Evolutionary conservation across 2,797 vertebrate species (phyloP).

Genomic region (Yasuhikotakia modesta): DNA sequence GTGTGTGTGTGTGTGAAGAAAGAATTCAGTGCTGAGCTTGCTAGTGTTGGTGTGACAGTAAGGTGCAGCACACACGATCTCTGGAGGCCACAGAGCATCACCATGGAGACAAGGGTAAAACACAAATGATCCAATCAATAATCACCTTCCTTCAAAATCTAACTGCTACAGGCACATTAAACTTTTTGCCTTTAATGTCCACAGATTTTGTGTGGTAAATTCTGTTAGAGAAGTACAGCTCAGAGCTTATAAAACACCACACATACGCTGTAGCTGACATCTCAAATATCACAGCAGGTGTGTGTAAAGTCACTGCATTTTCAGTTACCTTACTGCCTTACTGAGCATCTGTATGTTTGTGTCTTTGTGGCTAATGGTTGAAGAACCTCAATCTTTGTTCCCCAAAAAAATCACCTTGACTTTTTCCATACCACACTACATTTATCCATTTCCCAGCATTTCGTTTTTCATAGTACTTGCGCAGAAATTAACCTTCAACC

Average conservation of each 20-base stretch:
- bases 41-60: constrained; percentile 58
- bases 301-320: neutral
- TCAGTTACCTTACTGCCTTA: neutral
- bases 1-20: too few relatives aligned
- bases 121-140: constrained; percentile 41
- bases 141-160: neutral
- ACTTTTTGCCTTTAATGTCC: neutral
- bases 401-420: constrained; percentile 17
- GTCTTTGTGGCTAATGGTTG: neutral
- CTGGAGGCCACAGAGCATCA: constrained; percentile 15
- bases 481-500: constrained; percentile 61
- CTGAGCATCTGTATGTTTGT: neutral
- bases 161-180: neutral
- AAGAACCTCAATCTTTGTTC: constrained; percentile 7
- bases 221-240: neutral
- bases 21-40: constrained; percentile 58
- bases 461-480: constrained; percentile 49
- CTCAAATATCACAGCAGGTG: neutral
- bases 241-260: constrained; percentile 6
- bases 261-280: neutral
- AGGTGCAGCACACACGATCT: constrained; percentile 47
- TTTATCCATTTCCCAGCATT: constrained; percentile 21
- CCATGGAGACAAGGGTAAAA: constrained; percentile 37
- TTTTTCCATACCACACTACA: constrained; percentile 22
- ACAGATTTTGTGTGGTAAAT: neutral